Conservation (phyloP, 2,888 invertebrate genomes). For the Melipona bicolor region DNA sequence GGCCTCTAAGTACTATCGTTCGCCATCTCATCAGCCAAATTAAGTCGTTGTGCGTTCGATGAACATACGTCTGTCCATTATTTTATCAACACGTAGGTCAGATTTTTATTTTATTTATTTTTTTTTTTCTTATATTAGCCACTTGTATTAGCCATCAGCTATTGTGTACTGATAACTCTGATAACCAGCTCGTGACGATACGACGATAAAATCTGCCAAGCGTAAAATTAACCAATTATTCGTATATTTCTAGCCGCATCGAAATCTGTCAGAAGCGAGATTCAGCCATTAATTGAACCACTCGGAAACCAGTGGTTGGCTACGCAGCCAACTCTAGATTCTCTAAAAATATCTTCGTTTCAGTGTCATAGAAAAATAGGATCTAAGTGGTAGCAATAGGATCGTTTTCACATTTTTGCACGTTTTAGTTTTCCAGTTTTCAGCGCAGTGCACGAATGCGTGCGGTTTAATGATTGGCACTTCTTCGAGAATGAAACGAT, state of each 20-base stretch:
- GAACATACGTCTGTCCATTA: background rate
- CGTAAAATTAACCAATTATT: background rate
- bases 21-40: background rate
- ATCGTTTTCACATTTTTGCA: too few species aligned
- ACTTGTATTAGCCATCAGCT: background rate
- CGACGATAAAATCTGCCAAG: background rate
- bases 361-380: background rate
- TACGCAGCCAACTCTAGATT: background rate
- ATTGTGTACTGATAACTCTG: background rate
- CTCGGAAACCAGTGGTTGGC: background rate
- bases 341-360: too few species aligned
- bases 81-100: background rate
- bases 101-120: background rate
- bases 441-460: too few species aligned
- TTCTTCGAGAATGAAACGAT: too few species aligned
- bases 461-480: too few species aligned
- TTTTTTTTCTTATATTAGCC: background rate
- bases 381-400: too few species aligned
- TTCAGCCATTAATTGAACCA: background rate
- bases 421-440: too few species aligned
- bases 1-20: background rate
- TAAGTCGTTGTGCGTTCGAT: background rate
- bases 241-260: background rate
- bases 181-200: background rate
- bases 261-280: background rate